Base-by-base conservation (phyloP, 2,888 invertebrate species). In the Microplitis manilae region DNA sequence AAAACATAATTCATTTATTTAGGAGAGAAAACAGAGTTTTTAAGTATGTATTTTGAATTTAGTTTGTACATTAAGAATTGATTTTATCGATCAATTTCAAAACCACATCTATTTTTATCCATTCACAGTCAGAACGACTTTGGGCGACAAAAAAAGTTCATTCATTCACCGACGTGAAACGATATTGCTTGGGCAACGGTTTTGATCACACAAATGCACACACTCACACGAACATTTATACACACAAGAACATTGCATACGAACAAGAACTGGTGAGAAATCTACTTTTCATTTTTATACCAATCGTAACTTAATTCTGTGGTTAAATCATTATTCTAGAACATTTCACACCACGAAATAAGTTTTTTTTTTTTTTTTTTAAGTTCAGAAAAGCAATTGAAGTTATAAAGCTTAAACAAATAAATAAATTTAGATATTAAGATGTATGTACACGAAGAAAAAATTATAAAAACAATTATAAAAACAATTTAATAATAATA, bases 241-340 rank as follows among this genome's bases (percentile, higher is more conserved):
- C 50, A 50, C 50, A 50, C 50, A 8, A 50, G 50, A 2, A 50
- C 5, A 50, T 13, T 13, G 50, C 50, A 50, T 13, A 50, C 5
- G 0, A 50, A 13, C 50, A 9, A 50, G 50, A 70, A 70, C 17
- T 68, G 17, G 15, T 50, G 60, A 50, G n/a, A 70, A 59, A 30
- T 70, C 20, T 20, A 70, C 50, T 70, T 59, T 13, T 50, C 41
- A 20, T 20, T 70, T 70, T 50, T 5, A 15, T 13, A 50, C 50
- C 50, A 50, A 50, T 50, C 50, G 50, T 8, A 50, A 8, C 30
- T 38, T 61, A 61, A 6, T 40, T 62, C 17, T 20, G 61, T 38
- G 60, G 38, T 62, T 64, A 20, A 73, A 64, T 64, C 13, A 65
- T 41, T 62, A 39, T 75, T 68, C 38, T 38, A 62, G 60, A 15